Evolutionary conservation across 2,113 vertebrate genomes (phyloP), one percentile per base, ranked within the genome.

Genomic region (Atlantisia rogersi): DNA sequence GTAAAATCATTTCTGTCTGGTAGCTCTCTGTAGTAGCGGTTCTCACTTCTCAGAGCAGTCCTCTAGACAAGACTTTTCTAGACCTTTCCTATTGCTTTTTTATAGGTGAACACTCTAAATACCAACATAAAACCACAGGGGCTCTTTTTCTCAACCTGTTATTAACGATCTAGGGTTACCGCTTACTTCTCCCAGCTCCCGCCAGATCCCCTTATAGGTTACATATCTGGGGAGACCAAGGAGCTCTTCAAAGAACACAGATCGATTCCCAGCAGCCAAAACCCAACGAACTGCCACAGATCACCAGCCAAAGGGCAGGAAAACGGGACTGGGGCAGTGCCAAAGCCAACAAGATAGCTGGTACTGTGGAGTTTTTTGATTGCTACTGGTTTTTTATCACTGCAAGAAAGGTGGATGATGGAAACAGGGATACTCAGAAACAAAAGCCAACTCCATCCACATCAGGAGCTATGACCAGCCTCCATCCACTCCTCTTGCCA

Each of bases 1-100:
- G 59, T 80, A 85, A 79, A 90, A 86, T 5, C 58, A 35, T 25
- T 31, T 39, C 6, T 18, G n/a, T 44, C 78, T 62, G 74, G 82
- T 29, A 90, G 78, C 50, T 79, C 75, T 79, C 50, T 85, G 62
- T 3, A 77, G 56, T 26, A 35, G 62, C 60, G 73, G 55, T 15
- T 69, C 44, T 13, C 15, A 2, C 35, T 78, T 71, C 62, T 87
- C 53, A 82, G 86, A 82, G 92, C 80, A 71, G 69, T 19, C 64
- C 84, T 73, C 65, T n/a, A 68, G n/a, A 56, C 86, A 77, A 68
- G 26, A 21, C 79, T 56, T 46, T 46, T 46, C 44, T 46, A 46
- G 44, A 44, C 86, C 70, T 90, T 70, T 69, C 31, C 0, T 1
- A 25, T 8, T 0, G 0, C 20, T 32, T 81, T 40, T 50, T 83